Evolutionary conservation across 2,797 vertebrate genomes (phyloP), one percentile per base, ranked within the genome.

Genomic region (Gambusia yucatana): DNA sequence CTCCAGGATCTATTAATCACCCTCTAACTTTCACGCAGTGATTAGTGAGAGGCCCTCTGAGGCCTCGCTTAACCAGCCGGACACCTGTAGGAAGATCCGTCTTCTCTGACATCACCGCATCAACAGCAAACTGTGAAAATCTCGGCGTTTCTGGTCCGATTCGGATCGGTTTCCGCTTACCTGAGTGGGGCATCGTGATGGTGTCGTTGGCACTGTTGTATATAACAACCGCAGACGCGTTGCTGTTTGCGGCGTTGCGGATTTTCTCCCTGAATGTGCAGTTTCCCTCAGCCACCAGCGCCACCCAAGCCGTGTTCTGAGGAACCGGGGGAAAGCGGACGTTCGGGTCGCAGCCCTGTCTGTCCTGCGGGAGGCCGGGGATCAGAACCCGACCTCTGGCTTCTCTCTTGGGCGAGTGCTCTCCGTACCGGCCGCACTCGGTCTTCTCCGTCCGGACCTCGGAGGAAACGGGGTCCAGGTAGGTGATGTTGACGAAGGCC

Each of bases 401-500:
- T 86, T 99, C 98, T 89, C 93, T 97, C 90, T 99, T 99, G 67
- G 97, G 97, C 44, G 98, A 99, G 84, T 99, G 97, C 90, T 99
- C 98, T 3, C 97, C 98, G 84, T 99, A 99, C 3, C 98, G 96
- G 70, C 98, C 98, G 92, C 98, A 99, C 95, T 99, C 98, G 25
- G 93, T 97, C 90, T 96, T 97, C 94, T 99, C 98, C 2, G 96
- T 97, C 92, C 81, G 95, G 77, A 96, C 90, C 93, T 97, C 96
- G 6, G 90, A 91, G 1, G 93, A 95, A 55, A 90, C 90, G 11
- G 98, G 97, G 90, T 99, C 98, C 73, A 94, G 87, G 87, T 99
- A 98, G 82, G 97, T 98, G 93, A 99, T 97, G 96, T 98, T 99
- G 82, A 99, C 97, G 87, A 99, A 98, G 16, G 98, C 98, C 25